These are phyloP conservation scores for Lathamus discolor DNA, from an alignment of 2,113 vertebrate species.

Conservation along the genomic window DNA sequence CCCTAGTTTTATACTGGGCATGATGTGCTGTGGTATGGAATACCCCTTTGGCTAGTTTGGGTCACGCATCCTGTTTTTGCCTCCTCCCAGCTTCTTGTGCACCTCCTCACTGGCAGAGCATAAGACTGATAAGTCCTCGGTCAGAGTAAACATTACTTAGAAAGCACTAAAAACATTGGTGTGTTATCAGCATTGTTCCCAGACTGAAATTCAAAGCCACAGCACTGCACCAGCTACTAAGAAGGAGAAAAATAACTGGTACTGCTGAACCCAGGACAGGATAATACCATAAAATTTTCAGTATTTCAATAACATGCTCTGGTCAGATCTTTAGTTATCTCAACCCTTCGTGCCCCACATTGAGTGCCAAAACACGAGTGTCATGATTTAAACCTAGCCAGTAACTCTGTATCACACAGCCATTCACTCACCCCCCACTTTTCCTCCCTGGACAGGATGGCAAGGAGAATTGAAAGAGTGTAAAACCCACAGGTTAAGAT, in stretches of 20 bases:
- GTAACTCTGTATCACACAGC: background rate
- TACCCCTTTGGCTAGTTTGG: background rate
- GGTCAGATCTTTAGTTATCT: background rate
- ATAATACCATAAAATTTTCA: background rate
- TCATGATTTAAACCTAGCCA: background rate
- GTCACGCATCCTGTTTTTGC: background rate
- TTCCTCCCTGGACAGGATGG: background rate
- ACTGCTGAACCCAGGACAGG: background rate
- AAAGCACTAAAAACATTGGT: background rate
- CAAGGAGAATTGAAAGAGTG: background rate
- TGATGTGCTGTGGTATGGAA: background rate
- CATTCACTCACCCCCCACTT: background rate
- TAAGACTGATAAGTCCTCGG: background rate
- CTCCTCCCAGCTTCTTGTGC: background rate
- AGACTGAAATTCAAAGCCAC: background rate
- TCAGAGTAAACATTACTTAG: background rate
- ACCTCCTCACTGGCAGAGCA: background rate
- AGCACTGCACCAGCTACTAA: background rate
- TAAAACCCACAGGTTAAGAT: background rate
- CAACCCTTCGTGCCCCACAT: background rate
- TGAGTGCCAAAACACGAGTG: background rate
- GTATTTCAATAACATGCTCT: background rate
- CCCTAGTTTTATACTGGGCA: background rate
- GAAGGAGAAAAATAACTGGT: background rate
- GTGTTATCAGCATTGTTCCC: background rate